phyloP scores from a whole-genome alignment of 2,888 invertebrate genomes.

The Stenolophus ochropezus region DNA sequence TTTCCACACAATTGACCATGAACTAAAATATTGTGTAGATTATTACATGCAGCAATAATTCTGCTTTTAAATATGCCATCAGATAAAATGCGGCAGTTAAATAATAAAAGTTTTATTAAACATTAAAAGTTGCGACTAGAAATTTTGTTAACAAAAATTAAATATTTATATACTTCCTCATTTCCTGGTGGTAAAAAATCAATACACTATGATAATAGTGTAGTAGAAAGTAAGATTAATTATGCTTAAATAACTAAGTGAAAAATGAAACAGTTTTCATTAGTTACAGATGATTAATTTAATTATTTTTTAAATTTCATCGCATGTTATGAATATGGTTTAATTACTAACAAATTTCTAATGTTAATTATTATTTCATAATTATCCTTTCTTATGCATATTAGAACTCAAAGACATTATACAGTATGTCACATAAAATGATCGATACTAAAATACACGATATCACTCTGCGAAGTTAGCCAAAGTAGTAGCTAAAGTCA shows the following conservation, averaged over 20 bases:
- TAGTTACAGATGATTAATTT: background rate
- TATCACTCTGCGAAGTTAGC: too few relatives aligned
- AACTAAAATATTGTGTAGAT: background rate
- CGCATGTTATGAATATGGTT: background rate
- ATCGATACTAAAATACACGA: too few relatives aligned
- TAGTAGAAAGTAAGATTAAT: background rate
- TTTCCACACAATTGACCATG: background rate
- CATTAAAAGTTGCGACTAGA: background rate
- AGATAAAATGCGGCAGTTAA: background rate
- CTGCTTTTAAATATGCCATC: background rate
- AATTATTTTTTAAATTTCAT: background rate
- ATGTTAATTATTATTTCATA: background rate
- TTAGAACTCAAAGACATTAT: too few relatives aligned
- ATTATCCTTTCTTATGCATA: background rate
- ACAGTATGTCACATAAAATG: too few relatives aligned
- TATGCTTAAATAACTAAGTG: background rate
- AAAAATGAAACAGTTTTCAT: background rate
- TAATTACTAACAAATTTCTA: background rate
- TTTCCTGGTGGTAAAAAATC: background rate
- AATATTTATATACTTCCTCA: background rate
- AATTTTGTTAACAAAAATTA: background rate
- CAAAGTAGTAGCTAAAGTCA: too few relatives aligned
- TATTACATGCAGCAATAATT: background rate
- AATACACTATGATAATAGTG: background rate
- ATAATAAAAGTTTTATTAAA: background rate